phyloP scores from a whole-genome alignment of 2,888 invertebrate species.

The Eilema depressum region DNA sequence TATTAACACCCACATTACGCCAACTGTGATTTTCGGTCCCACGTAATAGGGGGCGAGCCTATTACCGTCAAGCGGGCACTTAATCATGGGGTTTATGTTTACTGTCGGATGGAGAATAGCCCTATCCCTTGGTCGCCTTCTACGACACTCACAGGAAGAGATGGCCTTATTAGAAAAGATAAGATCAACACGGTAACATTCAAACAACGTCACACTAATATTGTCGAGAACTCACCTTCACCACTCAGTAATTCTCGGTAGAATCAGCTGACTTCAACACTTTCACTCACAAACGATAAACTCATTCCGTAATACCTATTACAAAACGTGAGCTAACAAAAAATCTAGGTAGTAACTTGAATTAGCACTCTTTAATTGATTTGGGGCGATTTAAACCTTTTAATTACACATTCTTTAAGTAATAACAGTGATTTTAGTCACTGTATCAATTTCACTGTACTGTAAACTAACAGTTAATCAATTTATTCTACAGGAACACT shows the following conservation, averaged over 20 bases:
- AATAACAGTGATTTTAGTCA: background rate
- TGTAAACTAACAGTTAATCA: background rate
- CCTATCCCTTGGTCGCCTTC: too few relatives aligned
- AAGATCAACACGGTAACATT: too few relatives aligned
- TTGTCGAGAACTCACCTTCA: background rate
- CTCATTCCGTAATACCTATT: conserved; percentile 3
- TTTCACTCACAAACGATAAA: conserved; percentile 1
- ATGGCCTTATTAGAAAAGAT: too few relatives aligned
- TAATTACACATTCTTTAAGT: background rate
- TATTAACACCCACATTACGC: too few relatives aligned
- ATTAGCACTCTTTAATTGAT: background rate
- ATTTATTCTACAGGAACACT: background rate
- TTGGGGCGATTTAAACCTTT: background rate
- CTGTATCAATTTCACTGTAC: background rate
- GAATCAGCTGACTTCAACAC: background rate
- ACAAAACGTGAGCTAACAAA: background rate
- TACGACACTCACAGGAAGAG: too few relatives aligned
- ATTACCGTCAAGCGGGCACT: too few relatives aligned
- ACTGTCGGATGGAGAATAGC: too few relatives aligned
- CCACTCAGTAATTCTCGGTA: background rate
- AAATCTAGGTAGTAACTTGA: background rate
- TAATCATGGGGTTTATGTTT: too few relatives aligned
- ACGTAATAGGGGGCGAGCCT: too few relatives aligned
- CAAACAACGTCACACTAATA: background rate
- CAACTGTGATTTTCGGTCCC: too few relatives aligned